Evolutionary conservation across 2,888 invertebrate genomes (phyloP).

Genomic region (Pseudeuparius sepicola): DNA sequence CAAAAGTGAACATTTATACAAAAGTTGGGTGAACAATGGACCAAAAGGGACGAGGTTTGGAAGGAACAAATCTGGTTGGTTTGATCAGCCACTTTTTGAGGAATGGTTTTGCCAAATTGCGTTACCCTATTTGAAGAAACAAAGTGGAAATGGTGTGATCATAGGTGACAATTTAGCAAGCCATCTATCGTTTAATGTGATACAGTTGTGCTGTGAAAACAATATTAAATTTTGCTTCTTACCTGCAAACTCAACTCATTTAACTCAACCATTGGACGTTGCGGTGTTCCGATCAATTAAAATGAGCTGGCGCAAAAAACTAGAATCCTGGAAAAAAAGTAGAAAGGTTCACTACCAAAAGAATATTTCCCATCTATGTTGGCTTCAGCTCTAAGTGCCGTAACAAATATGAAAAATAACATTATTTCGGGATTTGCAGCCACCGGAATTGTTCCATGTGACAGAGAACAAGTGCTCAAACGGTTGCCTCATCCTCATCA

Average conservation of each 20-base stretch:
- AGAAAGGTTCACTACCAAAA: too few relatives aligned
- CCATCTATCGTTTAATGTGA: slow-evolving; percentile 8
- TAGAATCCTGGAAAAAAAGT: too few relatives aligned
- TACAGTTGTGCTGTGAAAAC: slow-evolving; percentile 5
- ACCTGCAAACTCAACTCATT: slow-evolving; percentile 7
- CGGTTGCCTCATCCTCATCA: too few relatives aligned
- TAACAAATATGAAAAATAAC: too few relatives aligned
- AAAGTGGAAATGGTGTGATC: too few relatives aligned
- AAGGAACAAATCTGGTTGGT: slow-evolving; percentile 9
- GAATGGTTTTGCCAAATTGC: slow-evolving; percentile 9
- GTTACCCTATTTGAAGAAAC: slow-evolving; percentile 4
- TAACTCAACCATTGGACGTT: slow-evolving; percentile 9
- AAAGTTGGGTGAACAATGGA: slow-evolving; percentile 10
- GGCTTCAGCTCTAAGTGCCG: too few relatives aligned
- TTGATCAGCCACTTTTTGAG: slow-evolving; percentile 8
- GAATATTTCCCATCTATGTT: slow-evolving; percentile 9
- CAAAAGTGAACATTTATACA: slow-evolving; percentile 10
- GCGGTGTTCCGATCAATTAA: slow-evolving; percentile 8
- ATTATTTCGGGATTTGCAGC: too few relatives aligned
- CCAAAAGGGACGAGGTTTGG: slow-evolving; percentile 8
- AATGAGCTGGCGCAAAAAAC: too few relatives aligned
- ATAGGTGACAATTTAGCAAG: slow-evolving; percentile 13
- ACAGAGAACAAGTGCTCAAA: too few relatives aligned
- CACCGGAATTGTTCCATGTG: too few relatives aligned
- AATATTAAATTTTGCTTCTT: slow-evolving; percentile 5